phyloP scores from a whole-genome alignment of 2,113 vertebrate genomes.

The Smithornis capensis region DNA sequence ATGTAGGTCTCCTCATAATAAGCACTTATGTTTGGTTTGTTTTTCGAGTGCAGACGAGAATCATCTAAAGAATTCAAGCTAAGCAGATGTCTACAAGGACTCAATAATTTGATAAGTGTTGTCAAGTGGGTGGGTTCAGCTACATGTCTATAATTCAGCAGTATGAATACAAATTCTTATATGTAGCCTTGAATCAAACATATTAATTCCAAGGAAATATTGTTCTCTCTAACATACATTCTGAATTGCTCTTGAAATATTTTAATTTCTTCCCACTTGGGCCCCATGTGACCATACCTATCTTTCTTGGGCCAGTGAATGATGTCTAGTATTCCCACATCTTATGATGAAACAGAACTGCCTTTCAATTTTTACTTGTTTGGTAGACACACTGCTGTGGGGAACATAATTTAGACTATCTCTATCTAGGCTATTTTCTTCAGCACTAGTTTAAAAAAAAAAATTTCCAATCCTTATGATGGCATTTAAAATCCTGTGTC shows the following conservation, averaged over 20 bases:
- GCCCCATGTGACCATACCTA: rapidly evolving
- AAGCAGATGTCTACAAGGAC: neutral
- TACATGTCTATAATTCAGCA: neutral
- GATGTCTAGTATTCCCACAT: neutral
- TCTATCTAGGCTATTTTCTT: neutral
- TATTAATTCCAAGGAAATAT: neutral
- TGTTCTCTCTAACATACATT: neutral
- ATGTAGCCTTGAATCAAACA: neutral
- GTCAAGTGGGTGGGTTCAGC: neutral
- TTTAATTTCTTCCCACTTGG: neutral
- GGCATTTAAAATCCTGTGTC: neutral
- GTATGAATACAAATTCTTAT: neutral
- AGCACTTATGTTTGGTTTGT: neutral
- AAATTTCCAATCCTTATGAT: neutral
- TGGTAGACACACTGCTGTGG: neutral
- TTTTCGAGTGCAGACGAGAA: neutral
- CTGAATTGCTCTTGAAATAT: neutral
- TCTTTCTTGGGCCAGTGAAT: rapidly evolving
- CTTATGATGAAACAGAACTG: neutral
- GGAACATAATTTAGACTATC: neutral
- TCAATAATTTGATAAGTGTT: neutral
- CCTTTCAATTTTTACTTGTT: neutral
- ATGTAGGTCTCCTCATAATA: neutral
- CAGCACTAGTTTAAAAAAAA: neutral
- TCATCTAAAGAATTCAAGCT: neutral